phyloP scores from a whole-genome alignment of 2,113 vertebrate species.

The Tangachromis dhanisi region DNA sequence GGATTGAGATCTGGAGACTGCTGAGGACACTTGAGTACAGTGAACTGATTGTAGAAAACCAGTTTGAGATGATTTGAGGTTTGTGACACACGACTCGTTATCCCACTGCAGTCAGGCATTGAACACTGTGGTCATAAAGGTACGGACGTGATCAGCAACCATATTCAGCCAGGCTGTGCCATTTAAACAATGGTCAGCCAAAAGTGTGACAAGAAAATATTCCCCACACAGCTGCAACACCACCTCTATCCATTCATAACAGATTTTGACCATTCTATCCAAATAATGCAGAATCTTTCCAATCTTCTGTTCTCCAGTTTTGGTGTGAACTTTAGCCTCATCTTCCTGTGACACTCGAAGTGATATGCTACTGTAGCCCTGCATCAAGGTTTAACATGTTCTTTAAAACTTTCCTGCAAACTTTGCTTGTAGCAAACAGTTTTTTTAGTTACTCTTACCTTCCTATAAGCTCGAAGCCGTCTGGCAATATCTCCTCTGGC shows the following conservation, averaged over 20 bases:
- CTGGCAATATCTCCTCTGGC: not conserved
- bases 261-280: not conserved
- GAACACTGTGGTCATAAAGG: not conserved
- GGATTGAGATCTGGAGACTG: not conserved
- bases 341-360: not conserved
- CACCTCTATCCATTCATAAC: not conserved
- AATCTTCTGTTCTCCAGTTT: not conserved
- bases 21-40: not conserved
- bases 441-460: not conserved
- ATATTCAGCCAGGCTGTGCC: not conserved
- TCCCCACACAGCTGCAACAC: not conserved
- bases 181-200: not conserved
- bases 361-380: not conserved
- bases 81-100: not conserved
- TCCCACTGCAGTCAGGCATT: not conserved
- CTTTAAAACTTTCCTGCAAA: accelerated
- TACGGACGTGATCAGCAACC: not conserved
- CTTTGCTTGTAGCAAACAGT: accelerated
- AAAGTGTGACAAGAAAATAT: not conserved
- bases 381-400: not conserved
- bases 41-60: not conserved
- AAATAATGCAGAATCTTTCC: not conserved
- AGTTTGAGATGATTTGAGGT: not conserved
- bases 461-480: not conserved
- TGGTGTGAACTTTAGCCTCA: not conserved